A percentile compares a stretch with the other conserved stretches of the same genome.
Conservation (phyloP, 2,797 vertebrate species). For the Neomorphus geoffroyi region DNA sequence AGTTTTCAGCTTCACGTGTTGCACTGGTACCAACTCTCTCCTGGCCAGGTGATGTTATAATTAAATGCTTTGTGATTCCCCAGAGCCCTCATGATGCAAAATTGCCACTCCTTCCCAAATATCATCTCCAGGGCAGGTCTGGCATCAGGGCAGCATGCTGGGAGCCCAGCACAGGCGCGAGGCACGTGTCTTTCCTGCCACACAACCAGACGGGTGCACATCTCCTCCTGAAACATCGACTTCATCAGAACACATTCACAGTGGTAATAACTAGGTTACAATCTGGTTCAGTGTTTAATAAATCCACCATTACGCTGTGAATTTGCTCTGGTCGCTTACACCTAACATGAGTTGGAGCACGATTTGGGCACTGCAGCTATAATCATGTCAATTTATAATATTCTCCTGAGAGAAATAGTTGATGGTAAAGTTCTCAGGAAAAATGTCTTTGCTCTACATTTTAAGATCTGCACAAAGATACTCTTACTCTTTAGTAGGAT, state of each 20-base stretch:
- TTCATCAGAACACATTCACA: not conserved
- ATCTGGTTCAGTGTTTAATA: not conserved
- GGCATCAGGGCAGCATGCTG: not conserved
- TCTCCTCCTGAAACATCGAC: not conserved
- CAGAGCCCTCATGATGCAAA: not conserved
- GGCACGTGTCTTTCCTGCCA: accelerated
- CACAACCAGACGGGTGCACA: accelerated
- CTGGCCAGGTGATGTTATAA: not conserved
- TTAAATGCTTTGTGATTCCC: not conserved
- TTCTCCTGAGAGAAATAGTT: not conserved
- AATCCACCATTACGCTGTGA: not conserved
- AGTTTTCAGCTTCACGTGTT: not conserved
- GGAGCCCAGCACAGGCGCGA: not conserved
- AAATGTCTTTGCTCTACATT: not conserved
- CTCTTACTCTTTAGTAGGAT: not conserved
- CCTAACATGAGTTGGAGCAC: not conserved
- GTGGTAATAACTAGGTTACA: not conserved
- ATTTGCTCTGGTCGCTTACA: not conserved
- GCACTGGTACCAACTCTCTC: not conserved
- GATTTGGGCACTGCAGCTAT: not conserved
- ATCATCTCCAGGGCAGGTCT: not conserved
- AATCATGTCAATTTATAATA: not conserved
- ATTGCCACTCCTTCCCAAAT: not conserved
- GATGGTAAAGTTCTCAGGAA: not conserved
- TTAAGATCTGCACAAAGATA: not conserved